Base-by-base conservation (phyloP, 2,113 vertebrate genomes). In the Clarias macrocephalus region DNA sequence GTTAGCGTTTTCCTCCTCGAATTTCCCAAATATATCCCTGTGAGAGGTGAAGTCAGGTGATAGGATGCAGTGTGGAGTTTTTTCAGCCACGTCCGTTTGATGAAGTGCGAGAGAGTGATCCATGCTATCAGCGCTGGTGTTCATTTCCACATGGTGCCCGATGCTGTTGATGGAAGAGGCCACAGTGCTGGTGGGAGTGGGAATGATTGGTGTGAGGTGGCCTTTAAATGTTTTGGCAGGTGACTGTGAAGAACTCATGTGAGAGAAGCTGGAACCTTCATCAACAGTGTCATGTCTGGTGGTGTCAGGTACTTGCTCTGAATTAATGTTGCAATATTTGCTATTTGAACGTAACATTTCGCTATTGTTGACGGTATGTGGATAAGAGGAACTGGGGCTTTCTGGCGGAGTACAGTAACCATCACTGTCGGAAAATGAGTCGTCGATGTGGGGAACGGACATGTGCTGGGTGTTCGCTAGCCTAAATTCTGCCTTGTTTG, bases 371-470 rank as follows among this genome's bases (percentile, higher is more conserved):
- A 7, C 37, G 6, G 28, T 42, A 28, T 12, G 15, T 2, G 60
- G 19, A 16, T 25, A 11, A 52, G 21, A 52, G 54, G 37, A 57
- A 81, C 12, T 60, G 37, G 87, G 82, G 60, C 87, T 82, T 30
- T 87, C 87, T 57, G 60, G 85, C 60, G 89, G 89, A 56, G 89
- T 90, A 10, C 83, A 48, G 48, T 48, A 90, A 56, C 33, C 77
- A 79, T 90, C 87, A 9, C 85, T 82, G 21, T 77, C 87, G 63
- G 87, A 88, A 42, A 60, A 66, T 2, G 21, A 81, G 30, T 10
- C 12, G 42, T 88, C 89, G 1, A 85, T 88, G n/a, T 56, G 79
- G 3, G 70, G 30, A 62, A 90, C 79, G 0, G 28, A 75, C 60
- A 12, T n/a, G 33, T 16, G 23, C 4, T 80, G 80, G 0, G 37